phyloP scores from a whole-genome alignment of 2,113 vertebrate species.

The Aldabrachelys gigantea region DNA sequence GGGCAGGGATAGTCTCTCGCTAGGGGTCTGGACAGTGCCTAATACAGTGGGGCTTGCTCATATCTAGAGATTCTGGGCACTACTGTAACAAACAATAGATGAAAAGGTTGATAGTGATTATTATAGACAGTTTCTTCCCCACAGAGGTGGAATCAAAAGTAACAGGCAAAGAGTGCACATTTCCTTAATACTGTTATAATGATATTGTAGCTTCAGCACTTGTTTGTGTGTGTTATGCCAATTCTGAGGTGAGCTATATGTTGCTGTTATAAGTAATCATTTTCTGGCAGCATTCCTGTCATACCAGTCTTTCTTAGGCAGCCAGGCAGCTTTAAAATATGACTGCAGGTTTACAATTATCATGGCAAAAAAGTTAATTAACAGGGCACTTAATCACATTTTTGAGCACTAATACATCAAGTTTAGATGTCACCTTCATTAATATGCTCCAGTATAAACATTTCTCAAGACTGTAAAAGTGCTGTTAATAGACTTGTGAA shows the following conservation, averaged over 20 bases:
- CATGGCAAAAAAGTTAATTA: constrained; percentile 72
- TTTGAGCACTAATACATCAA: constrained; percentile 49
- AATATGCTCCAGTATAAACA: constrained; percentile 69
- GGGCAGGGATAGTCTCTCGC: background rate
- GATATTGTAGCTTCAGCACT: background rate
- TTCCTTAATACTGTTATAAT: background rate
- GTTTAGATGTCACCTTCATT: constrained; percentile 66
- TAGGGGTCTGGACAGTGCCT: background rate
- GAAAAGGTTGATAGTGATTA: background rate
- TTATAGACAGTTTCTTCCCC: background rate
- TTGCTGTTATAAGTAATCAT: constrained; percentile 28
- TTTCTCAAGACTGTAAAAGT: constrained; percentile 53
- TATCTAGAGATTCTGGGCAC: background rate
- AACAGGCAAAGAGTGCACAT: background rate
- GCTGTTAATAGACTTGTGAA: constrained; percentile 55
- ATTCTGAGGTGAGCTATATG: background rate
- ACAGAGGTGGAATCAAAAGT: accelerated
- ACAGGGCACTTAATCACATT: constrained; percentile 53
- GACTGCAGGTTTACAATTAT: constrained; percentile 12
- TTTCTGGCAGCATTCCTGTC: background rate
- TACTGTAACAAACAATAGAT: background rate
- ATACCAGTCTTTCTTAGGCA: constrained; percentile 8
- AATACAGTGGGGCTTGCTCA: no score
- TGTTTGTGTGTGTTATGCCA: background rate
- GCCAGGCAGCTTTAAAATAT: constrained; percentile 50